Evolutionary conservation across 2,797 vertebrate species (phyloP).

Genomic region (Anniella stebbinsi): DNA sequence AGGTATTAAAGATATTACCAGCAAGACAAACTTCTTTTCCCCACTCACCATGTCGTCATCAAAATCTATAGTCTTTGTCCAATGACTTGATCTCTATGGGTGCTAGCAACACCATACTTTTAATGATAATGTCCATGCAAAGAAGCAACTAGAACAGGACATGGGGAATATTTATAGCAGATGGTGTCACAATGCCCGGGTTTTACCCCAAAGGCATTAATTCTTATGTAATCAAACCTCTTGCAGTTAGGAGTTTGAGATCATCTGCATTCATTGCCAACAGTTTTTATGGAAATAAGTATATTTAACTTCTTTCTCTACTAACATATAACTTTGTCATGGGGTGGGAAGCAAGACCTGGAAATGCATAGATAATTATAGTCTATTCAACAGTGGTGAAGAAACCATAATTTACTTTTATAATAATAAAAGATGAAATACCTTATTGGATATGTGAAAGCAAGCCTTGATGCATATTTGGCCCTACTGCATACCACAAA

Average conservation of each 20-base stretch:
- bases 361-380: background rate
- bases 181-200: background rate
- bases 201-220: background rate
- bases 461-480: slow-evolving; percentile 27
- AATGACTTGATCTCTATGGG: background rate
- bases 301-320: slow-evolving; percentile 16
- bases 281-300: background rate
- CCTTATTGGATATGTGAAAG: slow-evolving; percentile 28
- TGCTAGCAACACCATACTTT: background rate
- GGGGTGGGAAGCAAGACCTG: background rate
- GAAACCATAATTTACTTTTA: slow-evolving; percentile 4
- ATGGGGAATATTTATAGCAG: slow-evolving; percentile 5
- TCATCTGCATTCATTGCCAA: slow-evolving; percentile 4
- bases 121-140: background rate
- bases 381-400: slow-evolving; percentile 13
- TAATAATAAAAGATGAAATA: background rate
- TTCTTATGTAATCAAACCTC: slow-evolving; percentile 5
- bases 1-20: background rate
- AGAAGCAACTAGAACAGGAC: background rate
- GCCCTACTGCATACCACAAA: background rate
- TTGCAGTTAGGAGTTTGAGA: slow-evolving; percentile 1
- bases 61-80: background rate
- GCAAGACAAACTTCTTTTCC: background rate
- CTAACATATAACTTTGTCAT: background rate
- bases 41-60: background rate